phyloP scores from a whole-genome alignment of 2,113 vertebrate genomes.

The Hippocampus guttulatus region DNA sequence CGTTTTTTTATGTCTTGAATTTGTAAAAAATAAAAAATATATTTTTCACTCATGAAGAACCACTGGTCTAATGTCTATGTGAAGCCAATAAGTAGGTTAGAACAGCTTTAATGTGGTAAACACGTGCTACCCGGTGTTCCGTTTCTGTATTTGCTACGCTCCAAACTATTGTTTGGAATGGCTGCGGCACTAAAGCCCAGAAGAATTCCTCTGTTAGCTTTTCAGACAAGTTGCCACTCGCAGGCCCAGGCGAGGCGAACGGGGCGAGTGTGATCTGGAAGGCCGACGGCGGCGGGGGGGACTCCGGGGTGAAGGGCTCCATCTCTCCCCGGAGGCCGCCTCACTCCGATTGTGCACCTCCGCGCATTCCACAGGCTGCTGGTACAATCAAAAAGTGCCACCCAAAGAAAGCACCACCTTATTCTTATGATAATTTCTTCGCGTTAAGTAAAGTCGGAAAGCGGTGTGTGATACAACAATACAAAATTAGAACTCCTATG shows the following conservation, averaged over 20 bases:
- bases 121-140: too few relatives aligned
- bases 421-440: not conserved
- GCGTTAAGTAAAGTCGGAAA: not conserved
- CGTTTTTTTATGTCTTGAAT: too few relatives aligned
- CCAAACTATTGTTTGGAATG: constrained; percentile 43
- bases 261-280: constrained; percentile 33
- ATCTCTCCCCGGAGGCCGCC: constrained; percentile 14
- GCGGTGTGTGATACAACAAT: not conserved
- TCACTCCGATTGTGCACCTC: constrained; percentile 55
- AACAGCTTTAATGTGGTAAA: too few relatives aligned
- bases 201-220: constrained; percentile 71
- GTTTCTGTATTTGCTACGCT: constrained; percentile 8
- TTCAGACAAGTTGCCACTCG: constrained; percentile 75
- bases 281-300: constrained; percentile 44
- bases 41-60: too few relatives aligned
- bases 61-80: too few relatives aligned
- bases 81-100: too few relatives aligned
- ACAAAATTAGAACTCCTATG: not conserved
- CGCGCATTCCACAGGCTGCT: constrained; percentile 78
- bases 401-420: constrained; percentile 7
- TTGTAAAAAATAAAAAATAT: too few relatives aligned
- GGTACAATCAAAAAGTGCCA: constrained; percentile 68
- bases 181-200: constrained; percentile 60
- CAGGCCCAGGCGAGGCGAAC: constrained; percentile 53
- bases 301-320: constrained; percentile 35